Conservation (phyloP, 2,888 invertebrate genomes). For the Lasioglossum oenotherae region DNA sequence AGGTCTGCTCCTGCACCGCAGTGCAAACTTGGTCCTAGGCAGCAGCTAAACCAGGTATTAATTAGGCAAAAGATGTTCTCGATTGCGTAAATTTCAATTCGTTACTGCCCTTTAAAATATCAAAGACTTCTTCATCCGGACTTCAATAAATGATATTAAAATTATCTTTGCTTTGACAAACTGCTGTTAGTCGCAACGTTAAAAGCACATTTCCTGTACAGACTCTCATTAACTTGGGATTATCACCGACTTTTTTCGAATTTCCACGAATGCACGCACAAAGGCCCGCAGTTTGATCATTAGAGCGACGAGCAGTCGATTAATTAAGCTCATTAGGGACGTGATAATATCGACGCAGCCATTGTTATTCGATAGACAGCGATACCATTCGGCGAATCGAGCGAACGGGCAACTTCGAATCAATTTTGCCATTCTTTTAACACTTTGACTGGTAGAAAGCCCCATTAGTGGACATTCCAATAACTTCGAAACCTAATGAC, state of each 20-base stretch:
- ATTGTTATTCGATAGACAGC: conserved; percentile 23
- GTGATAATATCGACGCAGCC: conserved; percentile 20
- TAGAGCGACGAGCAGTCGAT: conserved; percentile 8
- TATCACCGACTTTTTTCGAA: background rate
- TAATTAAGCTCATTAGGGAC: conserved; percentile 40
- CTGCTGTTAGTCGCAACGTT: background rate
- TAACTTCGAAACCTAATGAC: background rate
- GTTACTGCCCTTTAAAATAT: background rate
- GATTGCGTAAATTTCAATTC: background rate
- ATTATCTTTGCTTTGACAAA: background rate
- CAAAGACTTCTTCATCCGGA: background rate
- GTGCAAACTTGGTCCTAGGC: conserved; percentile 91
- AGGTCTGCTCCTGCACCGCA: conserved; percentile 92
- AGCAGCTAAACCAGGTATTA: conserved; percentile 93
- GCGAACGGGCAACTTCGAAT: background rate
- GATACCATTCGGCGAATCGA: conserved; percentile 1
- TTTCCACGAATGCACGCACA: background rate
- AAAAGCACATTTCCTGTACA: background rate
- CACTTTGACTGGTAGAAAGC: background rate
- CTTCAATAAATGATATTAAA: background rate
- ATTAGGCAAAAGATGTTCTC: background rate
- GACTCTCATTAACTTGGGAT: background rate
- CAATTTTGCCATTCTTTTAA: background rate
- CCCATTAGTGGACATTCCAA: background rate
- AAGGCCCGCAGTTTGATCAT: background rate